phyloP scores from a whole-genome alignment of 2,888 invertebrate genomes.

The Nomada fucata region DNA sequence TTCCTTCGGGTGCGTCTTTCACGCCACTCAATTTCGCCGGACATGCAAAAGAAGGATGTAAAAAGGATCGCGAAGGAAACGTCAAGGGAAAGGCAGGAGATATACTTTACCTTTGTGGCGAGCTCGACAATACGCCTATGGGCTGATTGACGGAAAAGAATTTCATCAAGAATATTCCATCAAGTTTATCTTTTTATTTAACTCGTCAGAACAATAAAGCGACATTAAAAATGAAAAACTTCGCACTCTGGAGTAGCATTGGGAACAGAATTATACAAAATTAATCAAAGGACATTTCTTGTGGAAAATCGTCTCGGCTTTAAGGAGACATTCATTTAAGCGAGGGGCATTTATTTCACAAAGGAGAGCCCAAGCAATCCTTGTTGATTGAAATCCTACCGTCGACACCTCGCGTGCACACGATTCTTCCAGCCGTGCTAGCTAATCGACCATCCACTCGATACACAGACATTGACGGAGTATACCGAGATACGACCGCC shows the following conservation, averaged over 20 bases:
- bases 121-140: neutral
- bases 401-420: neutral
- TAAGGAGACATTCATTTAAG: neutral
- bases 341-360: neutral
- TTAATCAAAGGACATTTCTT: neutral
- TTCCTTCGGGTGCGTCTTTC: neutral
- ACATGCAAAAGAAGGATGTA: neutral
- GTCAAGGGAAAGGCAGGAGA: conserved; percentile 34
- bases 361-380: too few relatives aligned
- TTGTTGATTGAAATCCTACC: neutral
- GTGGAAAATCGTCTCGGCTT: neutral
- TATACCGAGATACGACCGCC: neutral
- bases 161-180: neutral
- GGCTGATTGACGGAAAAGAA: neutral
- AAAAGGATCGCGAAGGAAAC: conserved; percentile 14
- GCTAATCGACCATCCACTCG: conserved; percentile 32
- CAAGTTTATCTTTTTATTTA: too few relatives aligned
- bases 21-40: conserved; percentile 18
- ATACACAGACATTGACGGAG: conserved; percentile 7
- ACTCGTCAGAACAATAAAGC: too few relatives aligned
- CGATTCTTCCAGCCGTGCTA: conserved; percentile 16
- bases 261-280: neutral
- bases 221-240: too few relatives aligned
- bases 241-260: neutral
- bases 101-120: conserved; percentile 14